A percentile compares a stretch with the other conserved stretches of the same genome.
phyloP scores from a whole-genome alignment of 2,888 invertebrate genomes.

The Dasysyrphus tricinctus region DNA sequence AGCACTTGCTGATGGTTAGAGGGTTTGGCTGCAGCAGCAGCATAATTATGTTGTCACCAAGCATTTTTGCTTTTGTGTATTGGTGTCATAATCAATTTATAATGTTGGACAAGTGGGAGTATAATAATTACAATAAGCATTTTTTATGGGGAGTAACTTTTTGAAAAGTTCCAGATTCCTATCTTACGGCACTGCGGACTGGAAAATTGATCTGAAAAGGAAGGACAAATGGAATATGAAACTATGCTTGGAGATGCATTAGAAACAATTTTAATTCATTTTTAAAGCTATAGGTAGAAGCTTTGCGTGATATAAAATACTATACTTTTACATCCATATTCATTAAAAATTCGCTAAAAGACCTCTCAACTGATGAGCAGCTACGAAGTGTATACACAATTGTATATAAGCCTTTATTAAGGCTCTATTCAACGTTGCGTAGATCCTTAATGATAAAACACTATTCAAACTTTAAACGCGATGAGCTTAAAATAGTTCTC shows the following conservation, averaged over 20 bases:
- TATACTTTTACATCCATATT: too few species aligned
- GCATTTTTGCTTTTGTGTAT: constrained; percentile 26
- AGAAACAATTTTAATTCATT: too few species aligned
- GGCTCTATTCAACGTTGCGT: too few species aligned
- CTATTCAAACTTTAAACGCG: too few species aligned
- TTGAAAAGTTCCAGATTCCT: neutral
- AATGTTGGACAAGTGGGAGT: constrained; percentile 16
- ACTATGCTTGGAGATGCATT: neutral
- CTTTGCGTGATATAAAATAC: too few species aligned
- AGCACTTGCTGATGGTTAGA: constrained; percentile 27
- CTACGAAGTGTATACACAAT: too few species aligned
- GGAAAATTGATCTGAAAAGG: neutral
- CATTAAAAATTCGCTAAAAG: too few species aligned
- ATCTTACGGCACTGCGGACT: neutral
- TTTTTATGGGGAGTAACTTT: neutral
- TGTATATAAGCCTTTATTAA: too few species aligned
- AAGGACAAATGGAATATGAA: neutral
- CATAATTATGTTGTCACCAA: constrained; percentile 73
- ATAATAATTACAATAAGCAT: constrained; percentile 1
- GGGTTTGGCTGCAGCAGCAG: constrained; percentile 15
- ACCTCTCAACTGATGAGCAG: too few species aligned
- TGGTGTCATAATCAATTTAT: constrained; percentile 62
- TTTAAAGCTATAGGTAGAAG: too few species aligned
- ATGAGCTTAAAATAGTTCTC: too few species aligned
- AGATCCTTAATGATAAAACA: too few species aligned